A percentile compares a stretch with the other conserved stretches of the same genome.
Evolutionary conservation across 2,888 invertebrate genomes (phyloP).

Genomic region (Oscheius sp.): DNA sequence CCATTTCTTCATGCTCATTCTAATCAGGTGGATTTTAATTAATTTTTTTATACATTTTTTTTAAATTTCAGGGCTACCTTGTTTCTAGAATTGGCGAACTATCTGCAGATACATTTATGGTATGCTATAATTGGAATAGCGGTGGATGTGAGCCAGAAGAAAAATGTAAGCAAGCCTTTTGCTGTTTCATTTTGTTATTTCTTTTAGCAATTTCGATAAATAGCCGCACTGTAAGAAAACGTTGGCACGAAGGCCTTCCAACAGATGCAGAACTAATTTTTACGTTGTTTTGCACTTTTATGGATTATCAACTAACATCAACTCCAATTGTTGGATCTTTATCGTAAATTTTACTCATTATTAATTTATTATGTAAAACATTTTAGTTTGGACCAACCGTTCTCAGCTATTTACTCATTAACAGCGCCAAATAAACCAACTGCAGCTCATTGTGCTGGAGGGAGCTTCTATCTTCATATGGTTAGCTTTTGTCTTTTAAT

Average conservation of each 20-base stretch:
- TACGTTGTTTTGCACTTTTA: conserved; percentile 46
- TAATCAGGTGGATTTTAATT: too few relatives aligned
- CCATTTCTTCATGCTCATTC: conserved; percentile 43
- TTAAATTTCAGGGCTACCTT: conserved; percentile 35
- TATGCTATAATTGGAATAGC: conserved; percentile 49
- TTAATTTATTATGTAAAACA: background rate
- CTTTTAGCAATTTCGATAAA: background rate
- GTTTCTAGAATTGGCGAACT: conserved; percentile 46
- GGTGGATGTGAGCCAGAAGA: conserved; percentile 51
- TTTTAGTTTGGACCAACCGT: conserved; percentile 46
- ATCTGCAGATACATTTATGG: conserved; percentile 41
- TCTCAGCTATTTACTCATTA: conserved; percentile 42
- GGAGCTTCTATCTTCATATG: conserved; percentile 45
- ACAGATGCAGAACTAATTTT: conserved; percentile 52
- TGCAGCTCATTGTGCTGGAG: conserved; percentile 32
- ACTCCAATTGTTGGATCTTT: conserved; percentile 46
- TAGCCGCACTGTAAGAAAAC: conserved; percentile 34
- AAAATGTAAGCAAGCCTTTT: background rate
- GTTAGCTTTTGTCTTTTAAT: conserved; percentile 15
- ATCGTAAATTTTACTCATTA: conserved; percentile 29
- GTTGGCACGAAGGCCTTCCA: conserved; percentile 50
- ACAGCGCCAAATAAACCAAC: conserved; percentile 40
- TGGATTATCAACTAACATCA: conserved; percentile 51
- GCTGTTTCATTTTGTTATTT: background rate
- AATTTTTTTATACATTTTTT: background rate